Percentiles rank a stretch among this genome's conserved stretches.
phyloP scores from a whole-genome alignment of 92 coral and sea anemone genomes.

The Galaxea fascicularis region DNA sequence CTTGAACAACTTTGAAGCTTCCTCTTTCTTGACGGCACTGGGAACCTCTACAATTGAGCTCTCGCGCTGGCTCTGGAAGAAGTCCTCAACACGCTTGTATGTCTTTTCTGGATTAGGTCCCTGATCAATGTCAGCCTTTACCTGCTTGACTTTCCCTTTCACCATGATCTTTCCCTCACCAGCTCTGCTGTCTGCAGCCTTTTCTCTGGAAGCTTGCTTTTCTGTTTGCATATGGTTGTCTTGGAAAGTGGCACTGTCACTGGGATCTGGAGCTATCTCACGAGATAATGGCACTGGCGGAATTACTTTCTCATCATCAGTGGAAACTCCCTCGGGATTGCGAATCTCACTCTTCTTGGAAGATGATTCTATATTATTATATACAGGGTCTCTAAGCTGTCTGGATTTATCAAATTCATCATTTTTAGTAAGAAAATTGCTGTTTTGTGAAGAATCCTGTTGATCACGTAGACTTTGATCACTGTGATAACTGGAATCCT shows the following conservation, averaged over 20 bases:
- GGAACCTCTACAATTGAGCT: slow-evolving; percentile 98
- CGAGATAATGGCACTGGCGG: slow-evolving; percentile 20
- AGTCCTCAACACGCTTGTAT: slow-evolving; percentile 91
- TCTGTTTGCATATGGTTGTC: slow-evolving; percentile 42
- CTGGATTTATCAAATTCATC: background rate
- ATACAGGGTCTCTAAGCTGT: background rate
- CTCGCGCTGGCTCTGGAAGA: slow-evolving; percentile 92
- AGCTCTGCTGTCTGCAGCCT: background rate
- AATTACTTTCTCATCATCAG: slow-evolving; percentile 2
- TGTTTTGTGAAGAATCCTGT: slow-evolving; percentile 12
- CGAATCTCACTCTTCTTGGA: slow-evolving; percentile 25
- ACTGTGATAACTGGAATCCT: background rate
- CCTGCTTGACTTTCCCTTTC: slow-evolving; percentile 85
- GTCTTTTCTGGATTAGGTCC: slow-evolving; percentile 85
- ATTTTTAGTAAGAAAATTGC: background rate
- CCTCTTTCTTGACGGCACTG: slow-evolving; percentile 87
- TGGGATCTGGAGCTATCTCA: slow-evolving; percentile 4
- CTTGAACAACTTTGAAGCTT: slow-evolving; percentile 69
- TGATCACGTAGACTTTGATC: background rate
- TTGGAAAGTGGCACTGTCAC: slow-evolving; percentile 26
- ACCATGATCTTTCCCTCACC: slow-evolving; percentile 87
- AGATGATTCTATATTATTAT: background rate
- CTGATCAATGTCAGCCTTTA: slow-evolving; percentile 80
- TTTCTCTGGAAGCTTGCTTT: slow-evolving; percentile 25
- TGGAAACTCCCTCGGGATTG: background rate